These are phyloP conservation scores for Xiphorhynchus erythropygius DNA, from an alignment of 2,797 vertebrate species.

Conservation along the genomic window DNA sequence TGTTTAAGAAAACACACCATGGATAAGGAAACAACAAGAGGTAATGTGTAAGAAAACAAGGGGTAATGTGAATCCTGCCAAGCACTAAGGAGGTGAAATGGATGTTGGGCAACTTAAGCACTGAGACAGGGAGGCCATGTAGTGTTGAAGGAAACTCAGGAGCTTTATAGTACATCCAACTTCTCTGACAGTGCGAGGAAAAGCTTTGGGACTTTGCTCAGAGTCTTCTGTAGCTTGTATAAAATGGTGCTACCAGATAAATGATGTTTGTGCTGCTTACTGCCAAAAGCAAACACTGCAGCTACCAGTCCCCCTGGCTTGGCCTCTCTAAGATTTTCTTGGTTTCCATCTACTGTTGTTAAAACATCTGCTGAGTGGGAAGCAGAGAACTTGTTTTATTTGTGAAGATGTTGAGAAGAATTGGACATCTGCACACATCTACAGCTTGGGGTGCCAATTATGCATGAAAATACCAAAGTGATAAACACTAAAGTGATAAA, in stretches of 20 bases:
- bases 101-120: not conserved
- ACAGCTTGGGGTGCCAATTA: constrained; percentile 5
- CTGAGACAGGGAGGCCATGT: not conserved
- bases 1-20: not conserved
- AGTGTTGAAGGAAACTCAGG: not conserved
- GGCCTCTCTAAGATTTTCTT: not conserved
- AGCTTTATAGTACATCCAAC: not conserved
- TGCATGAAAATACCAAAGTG: not conserved
- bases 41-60: not conserved
- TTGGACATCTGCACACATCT: not conserved
- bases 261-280: not conserved
- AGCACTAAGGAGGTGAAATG: not conserved
- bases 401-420: not conserved
- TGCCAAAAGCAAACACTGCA: not conserved
- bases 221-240: not conserved
- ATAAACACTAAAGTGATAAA: constrained; percentile 21
- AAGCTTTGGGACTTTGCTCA: not conserved
- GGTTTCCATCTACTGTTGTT: not conserved
- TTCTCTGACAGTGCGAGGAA: not conserved
- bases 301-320: not conserved
- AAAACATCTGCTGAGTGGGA: constrained; percentile 55
- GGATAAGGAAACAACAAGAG: not conserved
- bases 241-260: not conserved
- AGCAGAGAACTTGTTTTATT: not conserved
- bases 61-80: not conserved